Evolutionary conservation across 2,888 invertebrate genomes (phyloP).

Genomic region (Podabrus alpinus): DNA sequence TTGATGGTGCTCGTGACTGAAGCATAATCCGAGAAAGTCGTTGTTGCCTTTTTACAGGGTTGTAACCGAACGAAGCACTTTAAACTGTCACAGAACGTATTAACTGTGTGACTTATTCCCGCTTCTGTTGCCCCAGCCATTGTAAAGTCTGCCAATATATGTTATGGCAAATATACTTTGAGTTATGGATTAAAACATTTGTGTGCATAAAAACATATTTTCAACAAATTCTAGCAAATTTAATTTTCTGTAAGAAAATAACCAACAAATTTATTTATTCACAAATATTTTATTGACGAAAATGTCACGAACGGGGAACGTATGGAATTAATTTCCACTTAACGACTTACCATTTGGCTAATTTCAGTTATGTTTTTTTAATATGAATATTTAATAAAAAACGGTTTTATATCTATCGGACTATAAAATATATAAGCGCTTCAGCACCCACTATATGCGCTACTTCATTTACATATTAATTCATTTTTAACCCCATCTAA

Average conservation of each 20-base stretch:
- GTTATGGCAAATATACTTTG: conserved; percentile 16
- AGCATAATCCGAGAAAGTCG: conserved; percentile 27
- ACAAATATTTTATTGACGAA: not conserved
- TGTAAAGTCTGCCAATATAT: conserved; percentile 20
- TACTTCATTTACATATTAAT: conserved; percentile 16
- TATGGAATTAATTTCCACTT: not conserved
- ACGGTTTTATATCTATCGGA: conserved; percentile 1
- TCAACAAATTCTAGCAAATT: conserved; percentile 2
- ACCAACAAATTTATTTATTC: not conserved
- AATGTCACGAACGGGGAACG: not conserved
- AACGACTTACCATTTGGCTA: conserved; percentile 9
- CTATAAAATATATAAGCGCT: not conserved
- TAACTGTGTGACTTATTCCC: conserved; percentile 30
- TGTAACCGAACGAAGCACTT: conserved; percentile 27
- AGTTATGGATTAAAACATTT: conserved; percentile 16
- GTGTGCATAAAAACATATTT: conserved; percentile 3
- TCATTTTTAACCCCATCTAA: conserved; percentile 12
- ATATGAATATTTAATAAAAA: conserved; percentile 18
- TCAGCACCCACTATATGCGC: conserved; percentile 2
- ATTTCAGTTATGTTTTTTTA: conserved; percentile 11
- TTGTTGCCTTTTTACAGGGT: conserved; percentile 28
- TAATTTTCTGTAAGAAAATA: not conserved
- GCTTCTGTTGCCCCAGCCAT: conserved; percentile 25
- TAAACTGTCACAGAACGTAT: conserved; percentile 31
- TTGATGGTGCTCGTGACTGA: conserved; percentile 30